Evolutionary conservation across 35 echinoderm and acorn worm genomes (phyloP).

Genomic region (Ophioderma brevispina): DNA sequence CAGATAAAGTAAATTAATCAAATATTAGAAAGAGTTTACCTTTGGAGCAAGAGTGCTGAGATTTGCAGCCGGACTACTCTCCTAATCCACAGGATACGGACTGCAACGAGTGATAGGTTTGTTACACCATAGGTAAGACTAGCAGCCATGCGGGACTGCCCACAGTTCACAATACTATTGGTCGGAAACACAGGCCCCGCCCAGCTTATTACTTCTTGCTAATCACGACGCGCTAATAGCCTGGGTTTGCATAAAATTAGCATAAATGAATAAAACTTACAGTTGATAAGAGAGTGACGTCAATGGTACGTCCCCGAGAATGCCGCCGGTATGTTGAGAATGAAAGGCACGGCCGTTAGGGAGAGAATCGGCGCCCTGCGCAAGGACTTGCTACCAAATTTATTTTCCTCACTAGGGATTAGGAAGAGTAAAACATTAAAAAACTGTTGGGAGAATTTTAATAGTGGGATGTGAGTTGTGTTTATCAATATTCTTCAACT

Average conservation of each 20-base stretch:
- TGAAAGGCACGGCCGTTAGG: constrained; percentile 33
- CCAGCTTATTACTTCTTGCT: constrained; percentile 59
- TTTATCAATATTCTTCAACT: too few species aligned
- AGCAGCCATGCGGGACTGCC: not conserved
- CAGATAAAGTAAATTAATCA: not conserved
- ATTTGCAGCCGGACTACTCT: not conserved
- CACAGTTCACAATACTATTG: constrained; percentile 30
- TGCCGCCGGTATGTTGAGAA: constrained; percentile 59
- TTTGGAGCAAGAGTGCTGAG: not conserved
- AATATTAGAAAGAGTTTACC: not conserved
- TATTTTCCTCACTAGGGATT: not conserved
- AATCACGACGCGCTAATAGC: constrained; percentile 27
- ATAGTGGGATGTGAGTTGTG: too few species aligned
- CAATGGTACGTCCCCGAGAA: constrained; percentile 39
- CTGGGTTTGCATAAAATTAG: constrained; percentile 27
- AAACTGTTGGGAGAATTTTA: too few species aligned
- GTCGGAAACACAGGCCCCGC: not conserved
- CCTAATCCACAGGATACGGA: constrained; percentile 28
- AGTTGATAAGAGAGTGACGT: constrained; percentile 47
- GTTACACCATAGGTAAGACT: not conserved
- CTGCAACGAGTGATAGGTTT: constrained; percentile 12
- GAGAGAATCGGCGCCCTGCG: not conserved
- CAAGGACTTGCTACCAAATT: not conserved
- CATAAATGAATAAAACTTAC: constrained; percentile 30
- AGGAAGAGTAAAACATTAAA: not conserved